A percentile compares a stretch with the other conserved stretches of the same genome.
Evolutionary conservation across 2,888 invertebrate species (phyloP).

Genomic region (Drosophila melanocephala): DNA sequence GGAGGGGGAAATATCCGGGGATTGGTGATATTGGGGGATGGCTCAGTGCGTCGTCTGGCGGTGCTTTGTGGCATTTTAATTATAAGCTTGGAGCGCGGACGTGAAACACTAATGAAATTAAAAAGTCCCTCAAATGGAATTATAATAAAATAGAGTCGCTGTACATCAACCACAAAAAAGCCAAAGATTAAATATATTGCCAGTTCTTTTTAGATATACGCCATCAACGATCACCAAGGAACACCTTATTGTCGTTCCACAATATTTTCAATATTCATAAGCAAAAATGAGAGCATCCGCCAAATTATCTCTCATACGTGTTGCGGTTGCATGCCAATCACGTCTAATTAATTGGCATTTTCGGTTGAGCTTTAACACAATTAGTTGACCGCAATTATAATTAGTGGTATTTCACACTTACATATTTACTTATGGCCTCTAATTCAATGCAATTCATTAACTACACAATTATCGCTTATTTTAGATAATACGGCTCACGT

Average conservation of each 20-base stretch:
- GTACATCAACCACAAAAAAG: constrained; percentile 37
- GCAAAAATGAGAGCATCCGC: background rate
- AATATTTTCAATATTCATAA: constrained; percentile 20
- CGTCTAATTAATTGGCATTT: constrained; percentile 72
- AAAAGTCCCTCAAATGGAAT: constrained; percentile 75
- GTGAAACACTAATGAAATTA: constrained; percentile 70
- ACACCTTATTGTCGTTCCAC: background rate
- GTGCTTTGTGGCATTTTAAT: constrained; percentile 80
- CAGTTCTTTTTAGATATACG: constrained; percentile 1
- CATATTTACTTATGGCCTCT: constrained; percentile 42
- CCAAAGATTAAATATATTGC: constrained; percentile 45
- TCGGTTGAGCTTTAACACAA: constrained; percentile 54
- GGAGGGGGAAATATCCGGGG: background rate
- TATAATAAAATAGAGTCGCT: constrained; percentile 76
- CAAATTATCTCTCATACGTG: constrained; percentile 28
- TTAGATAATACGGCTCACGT: background rate
- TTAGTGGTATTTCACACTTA: constrained; percentile 66
- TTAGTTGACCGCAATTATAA: constrained; percentile 73
- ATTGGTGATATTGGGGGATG: constrained; percentile 8
- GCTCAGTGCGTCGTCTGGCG: constrained; percentile 46
- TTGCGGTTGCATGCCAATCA: constrained; percentile 37
- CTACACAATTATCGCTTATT: constrained; percentile 45
- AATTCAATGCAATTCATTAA: constrained; percentile 50
- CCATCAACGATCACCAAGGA: constrained; percentile 15
- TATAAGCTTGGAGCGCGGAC: constrained; percentile 63